Base-by-base conservation (phyloP, 1,140 invertebrate genomes). In the Ceratosolen fusciceps region DNA sequence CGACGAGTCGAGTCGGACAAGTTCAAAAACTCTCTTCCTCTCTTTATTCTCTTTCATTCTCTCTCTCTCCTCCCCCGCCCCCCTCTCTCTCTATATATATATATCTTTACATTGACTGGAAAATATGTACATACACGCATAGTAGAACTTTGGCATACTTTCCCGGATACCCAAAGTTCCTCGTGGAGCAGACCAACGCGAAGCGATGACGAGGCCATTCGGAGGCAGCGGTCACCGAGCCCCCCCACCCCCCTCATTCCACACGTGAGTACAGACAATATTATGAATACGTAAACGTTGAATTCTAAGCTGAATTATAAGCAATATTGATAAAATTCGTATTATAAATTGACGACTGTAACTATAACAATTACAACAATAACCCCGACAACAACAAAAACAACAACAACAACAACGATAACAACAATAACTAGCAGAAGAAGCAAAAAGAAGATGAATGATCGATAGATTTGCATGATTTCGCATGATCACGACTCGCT, bases 181-280 rank as follows among this genome's bases (percentile, higher is more conserved):
- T 39, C 16, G 43, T 68, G 67, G 39, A 67, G 12, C 10, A 0
- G 0, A 29, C 12, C 21, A 47, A 3, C 21, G 7, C 10, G 8
- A 68, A 37, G 37, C 19, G 52, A 37, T 21, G 16, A 26, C 54
- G 0, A 19, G n/a, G n/a, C 58, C n/a, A 10, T 10, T n/a, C 29
- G 8, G 29, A 9, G 67, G 43, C 60, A 21, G 43, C 9, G 0
- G 10, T 34, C 21, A 21, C 14, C 7, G 14, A 47, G n/a, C 19
- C 10, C 16, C 29, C 26, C 9, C 1, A n/a, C n/a, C n/a, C n/a
- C n/a, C n/a, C n/a, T n/a, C n/a, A n/a, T n/a, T n/a, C 1, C 26
- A 37, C 78, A 76, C 73, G 79, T 80, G 79, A 80, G 79, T 80
- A 80, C 73, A 56, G n/a, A n/a, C 0, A 29, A 77, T 37, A 5